These are phyloP conservation scores for Lomographa bimaculata DNA, from an alignment of 2,888 invertebrate species.

Conservation along the genomic window DNA sequence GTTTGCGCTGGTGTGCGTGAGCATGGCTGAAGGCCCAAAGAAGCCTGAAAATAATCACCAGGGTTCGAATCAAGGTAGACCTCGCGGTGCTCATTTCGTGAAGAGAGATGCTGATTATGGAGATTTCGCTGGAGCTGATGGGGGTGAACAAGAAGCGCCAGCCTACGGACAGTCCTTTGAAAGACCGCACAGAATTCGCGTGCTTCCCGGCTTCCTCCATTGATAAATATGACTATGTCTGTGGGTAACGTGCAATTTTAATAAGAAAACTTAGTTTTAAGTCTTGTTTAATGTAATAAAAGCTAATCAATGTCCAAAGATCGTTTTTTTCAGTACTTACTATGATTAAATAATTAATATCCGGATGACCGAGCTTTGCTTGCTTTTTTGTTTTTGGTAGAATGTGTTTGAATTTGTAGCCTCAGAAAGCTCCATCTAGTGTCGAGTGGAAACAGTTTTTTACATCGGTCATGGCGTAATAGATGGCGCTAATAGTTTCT, in stretches of 20 bases:
- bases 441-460: too few species aligned
- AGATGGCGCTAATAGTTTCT: too few species aligned
- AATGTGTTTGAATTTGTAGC: too few species aligned
- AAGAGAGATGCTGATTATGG: slow-evolving; percentile 57
- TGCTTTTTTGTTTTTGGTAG: too few species aligned
- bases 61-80: slow-evolving; percentile 1
- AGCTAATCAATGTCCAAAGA: slow-evolving; percentile 34
- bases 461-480: too few species aligned
- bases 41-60: slow-evolving; percentile 3
- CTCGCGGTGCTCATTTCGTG: slow-evolving; percentile 41
- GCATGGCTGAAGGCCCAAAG: slow-evolving; percentile 30
- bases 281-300: slow-evolving; percentile 24
- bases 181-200: slow-evolving; percentile 59
- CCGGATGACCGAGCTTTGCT: too few species aligned
- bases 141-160: slow-evolving; percentile 32
- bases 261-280: slow-evolving; percentile 13
- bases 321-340: slow-evolving; percentile 23
- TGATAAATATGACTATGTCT: slow-evolving; percentile 26
- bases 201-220: slow-evolving; percentile 62
- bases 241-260: slow-evolving; percentile 30
- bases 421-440: too few species aligned
- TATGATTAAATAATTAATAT: background rate
- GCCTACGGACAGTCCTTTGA: slow-evolving; percentile 50
- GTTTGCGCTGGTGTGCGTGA: slow-evolving; percentile 36
- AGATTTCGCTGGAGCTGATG: slow-evolving; percentile 41